Evolutionary conservation across 64 coral and sea anemone species (phyloP).

Genomic region (Montipora efflorescens): DNA sequence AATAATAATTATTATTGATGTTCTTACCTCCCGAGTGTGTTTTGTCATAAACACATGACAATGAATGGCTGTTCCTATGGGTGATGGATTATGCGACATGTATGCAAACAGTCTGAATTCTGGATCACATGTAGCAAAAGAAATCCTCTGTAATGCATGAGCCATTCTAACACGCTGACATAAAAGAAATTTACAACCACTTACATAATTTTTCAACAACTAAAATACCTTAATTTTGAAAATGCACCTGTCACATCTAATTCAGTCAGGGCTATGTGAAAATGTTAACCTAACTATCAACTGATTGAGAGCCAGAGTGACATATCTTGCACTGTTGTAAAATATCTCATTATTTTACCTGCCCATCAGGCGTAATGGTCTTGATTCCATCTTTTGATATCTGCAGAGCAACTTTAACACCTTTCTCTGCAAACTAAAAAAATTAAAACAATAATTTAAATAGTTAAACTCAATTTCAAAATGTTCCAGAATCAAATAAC

Average conservation of each 20-base stretch:
- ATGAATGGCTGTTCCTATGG: constrained; percentile 78
- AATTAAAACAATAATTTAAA: no score
- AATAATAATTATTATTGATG: neutral
- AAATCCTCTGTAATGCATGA: constrained; percentile 90
- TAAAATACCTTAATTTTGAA: no score
- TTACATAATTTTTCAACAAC: neutral
- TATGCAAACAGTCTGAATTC: constrained; percentile 89
- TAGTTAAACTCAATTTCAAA: no score
- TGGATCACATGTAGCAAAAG: constrained; percentile 94
- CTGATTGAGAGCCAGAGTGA: neutral
- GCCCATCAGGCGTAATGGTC: constrained; percentile 75
- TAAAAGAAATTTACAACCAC: neutral
- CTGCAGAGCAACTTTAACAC: constrained; percentile 73
- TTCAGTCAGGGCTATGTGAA: no score
- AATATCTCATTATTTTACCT: constrained; percentile 26
- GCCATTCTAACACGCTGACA: constrained; percentile 92
- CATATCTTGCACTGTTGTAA: no score
- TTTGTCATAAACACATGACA: constrained; percentile 80
- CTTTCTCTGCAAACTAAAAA: constrained; percentile 39
- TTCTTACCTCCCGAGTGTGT: constrained; percentile 66
- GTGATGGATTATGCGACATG: constrained; percentile 87
- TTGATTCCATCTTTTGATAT: constrained; percentile 93
- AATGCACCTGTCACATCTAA: no score
- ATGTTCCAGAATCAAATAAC: no score
- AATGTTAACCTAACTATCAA: neutral